Evolutionary conservation across 2,888 invertebrate genomes (phyloP).

Genomic region (Caenorhabditis virilis): DNA sequence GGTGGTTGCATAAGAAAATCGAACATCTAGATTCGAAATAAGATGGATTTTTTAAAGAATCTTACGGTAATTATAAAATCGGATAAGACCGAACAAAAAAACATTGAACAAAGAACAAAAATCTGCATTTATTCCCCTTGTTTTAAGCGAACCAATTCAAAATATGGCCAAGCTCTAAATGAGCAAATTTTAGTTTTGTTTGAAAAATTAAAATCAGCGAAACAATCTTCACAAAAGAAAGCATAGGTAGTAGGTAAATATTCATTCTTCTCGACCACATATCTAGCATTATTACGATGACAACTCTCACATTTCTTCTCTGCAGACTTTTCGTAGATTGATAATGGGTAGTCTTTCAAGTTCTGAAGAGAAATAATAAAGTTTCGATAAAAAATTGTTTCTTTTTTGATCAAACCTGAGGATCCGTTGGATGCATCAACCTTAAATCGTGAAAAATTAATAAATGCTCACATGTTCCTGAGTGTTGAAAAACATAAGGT

Average conservation of each 20-base stretch:
- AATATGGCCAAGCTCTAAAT: slow-evolving; percentile 42
- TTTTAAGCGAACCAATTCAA: background rate
- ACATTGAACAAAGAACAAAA: slow-evolving; percentile 4
- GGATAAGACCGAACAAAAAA: no score
- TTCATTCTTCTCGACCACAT: slow-evolving; percentile 59
- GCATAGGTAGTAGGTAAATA: slow-evolving; percentile 58
- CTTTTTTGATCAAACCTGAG: no score
- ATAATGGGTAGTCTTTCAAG: slow-evolving; percentile 50
- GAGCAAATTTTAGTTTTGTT: slow-evolving; percentile 39
- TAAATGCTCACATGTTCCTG: slow-evolving; percentile 59
- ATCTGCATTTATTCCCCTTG: background rate
- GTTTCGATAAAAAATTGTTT: no score
- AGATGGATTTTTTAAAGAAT: no score
- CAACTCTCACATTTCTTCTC: slow-evolving; percentile 54
- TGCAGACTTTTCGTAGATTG: slow-evolving; percentile 49
- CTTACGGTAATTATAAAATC: no score
- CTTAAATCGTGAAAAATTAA: slow-evolving; percentile 63
- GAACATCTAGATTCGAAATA: background rate
- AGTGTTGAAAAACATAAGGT: slow-evolving; percentile 54
- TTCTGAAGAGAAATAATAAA: no score
- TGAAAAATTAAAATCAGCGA: slow-evolving; percentile 48
- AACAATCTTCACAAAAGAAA: slow-evolving; percentile 61
- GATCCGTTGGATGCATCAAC: slow-evolving; percentile 55
- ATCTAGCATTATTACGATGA: slow-evolving; percentile 56
- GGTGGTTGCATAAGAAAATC: background rate